Base-by-base conservation (phyloP, 2,113 vertebrate genomes). In the Emydura subglobosa region DNA sequence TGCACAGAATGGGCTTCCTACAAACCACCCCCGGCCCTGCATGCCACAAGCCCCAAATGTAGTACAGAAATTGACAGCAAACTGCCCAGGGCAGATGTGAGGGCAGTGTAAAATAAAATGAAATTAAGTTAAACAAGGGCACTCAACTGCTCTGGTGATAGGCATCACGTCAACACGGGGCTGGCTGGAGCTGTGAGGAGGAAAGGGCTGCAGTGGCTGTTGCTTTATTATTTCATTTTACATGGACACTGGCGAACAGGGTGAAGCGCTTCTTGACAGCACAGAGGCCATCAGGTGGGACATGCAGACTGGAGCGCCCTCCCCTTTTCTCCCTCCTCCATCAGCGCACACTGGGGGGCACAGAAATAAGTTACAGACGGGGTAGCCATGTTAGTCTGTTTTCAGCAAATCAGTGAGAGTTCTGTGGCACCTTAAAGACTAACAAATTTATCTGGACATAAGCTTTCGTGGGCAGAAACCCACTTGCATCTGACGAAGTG, bases 261-360 rank as follows among this genome's bases (percentile, higher is more conserved):
- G 54, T 8, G 8, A 55, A 55, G 54, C 25, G 55, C 24, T 57
- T 57, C 55, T 57, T 57, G 55, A 9, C 55, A 57, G 25, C 10
- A 12, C 55, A 57, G 10, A 57, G 55, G 27, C 55, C 25, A 27
- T 57, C 55, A 27, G 55, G 25, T n/a, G 4, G 16, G 31, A 68
- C 61, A 19, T 68, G 14, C 29, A 34, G 17, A 19, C 61, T 7
- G 19, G 19, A 55, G 50, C 81, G 49, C 25, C 27, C n/a, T 42
- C 72, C 2, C 1, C 34, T 14, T n/a, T 27, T 11, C 25, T 57
- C 55, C 55, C 55, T 47, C 5, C 47, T 47, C 47, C 47, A 5
- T 27, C 55, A 57, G 55, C 7, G 4, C 10, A 27, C 25, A 10
- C 55, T 3, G 2, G 31, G 57, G 3, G 53, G 1, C 5, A 1